These are phyloP conservation scores for Sipha flava DNA, from an alignment of 1,140 invertebrate genomes.

Conservation along the genomic window DNA sequence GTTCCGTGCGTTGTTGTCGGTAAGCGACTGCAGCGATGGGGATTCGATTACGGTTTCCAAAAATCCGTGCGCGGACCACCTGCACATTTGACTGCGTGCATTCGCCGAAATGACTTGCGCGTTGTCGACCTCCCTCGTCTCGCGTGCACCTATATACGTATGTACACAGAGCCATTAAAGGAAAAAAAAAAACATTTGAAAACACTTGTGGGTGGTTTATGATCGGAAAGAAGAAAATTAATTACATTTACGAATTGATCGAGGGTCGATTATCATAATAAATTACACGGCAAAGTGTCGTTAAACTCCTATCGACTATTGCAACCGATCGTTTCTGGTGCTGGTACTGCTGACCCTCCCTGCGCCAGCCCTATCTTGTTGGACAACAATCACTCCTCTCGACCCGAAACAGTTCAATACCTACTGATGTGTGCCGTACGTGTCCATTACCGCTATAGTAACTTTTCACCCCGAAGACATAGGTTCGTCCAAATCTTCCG, in stretches of 20 bases:
- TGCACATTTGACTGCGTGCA: not conserved
- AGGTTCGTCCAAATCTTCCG: no score
- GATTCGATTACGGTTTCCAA: not conserved
- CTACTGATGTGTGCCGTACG: no score
- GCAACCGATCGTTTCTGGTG: not conserved
- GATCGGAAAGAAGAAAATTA: not conserved
- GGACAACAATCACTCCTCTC: no score
- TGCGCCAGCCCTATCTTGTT: no score
- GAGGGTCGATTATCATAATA: slow-evolving; percentile 8
- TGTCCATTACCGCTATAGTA: no score
- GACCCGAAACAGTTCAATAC: no score
- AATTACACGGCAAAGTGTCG: not conserved
- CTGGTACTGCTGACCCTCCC: not conserved
- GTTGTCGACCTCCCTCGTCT: not conserved
- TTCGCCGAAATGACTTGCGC: not conserved
- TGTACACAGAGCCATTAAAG: no score
- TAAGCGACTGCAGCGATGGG: not conserved
- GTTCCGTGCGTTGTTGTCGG: not conserved
- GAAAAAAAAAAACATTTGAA: no score
- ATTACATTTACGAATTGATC: slow-evolving; percentile 4
- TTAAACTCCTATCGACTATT: not conserved
- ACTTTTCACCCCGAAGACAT: no score
- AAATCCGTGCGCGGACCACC: not conserved
- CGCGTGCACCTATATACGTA: not conserved
- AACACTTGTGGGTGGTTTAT: no score